phyloP scores from a whole-genome alignment of 2,113 vertebrate species.

The Peromyscus leucopus region DNA sequence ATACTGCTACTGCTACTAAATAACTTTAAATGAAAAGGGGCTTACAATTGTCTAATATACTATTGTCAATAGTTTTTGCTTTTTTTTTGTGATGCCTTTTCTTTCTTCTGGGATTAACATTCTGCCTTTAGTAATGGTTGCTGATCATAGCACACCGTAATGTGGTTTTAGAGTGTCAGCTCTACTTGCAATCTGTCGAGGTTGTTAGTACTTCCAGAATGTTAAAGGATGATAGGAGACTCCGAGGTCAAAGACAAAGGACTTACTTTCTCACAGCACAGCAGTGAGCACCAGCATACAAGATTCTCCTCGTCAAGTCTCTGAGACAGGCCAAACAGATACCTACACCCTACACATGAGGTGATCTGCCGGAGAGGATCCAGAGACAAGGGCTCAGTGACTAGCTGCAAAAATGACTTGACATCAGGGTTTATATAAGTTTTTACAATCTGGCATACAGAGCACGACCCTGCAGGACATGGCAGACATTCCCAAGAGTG shows the following conservation, averaged over 20 bases:
- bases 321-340: not conserved
- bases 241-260: conserved; percentile 14
- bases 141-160: not conserved
- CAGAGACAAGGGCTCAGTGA: not conserved
- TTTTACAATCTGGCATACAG: not conserved
- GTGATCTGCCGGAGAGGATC: not conserved
- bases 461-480: not conserved
- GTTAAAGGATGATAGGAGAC: not conserved
- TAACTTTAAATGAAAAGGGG: conserved; percentile 3
- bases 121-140: not conserved
- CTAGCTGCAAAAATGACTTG: not conserved
- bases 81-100: not conserved
- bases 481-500: not conserved
- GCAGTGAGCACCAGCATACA: not conserved
- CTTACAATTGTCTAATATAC: not conserved
- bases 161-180: not conserved
- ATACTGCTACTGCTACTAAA: not conserved
- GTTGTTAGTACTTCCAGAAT: conserved; percentile 11
- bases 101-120: conserved; percentile 24
- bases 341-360: not conserved
- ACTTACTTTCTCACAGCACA: not conserved
- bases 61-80: not conserved
- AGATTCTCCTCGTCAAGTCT: not conserved
- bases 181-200: not conserved
- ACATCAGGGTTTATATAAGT: not conserved